phyloP scores from a whole-genome alignment of 2,888 invertebrate genomes.

The Drosophila flavopinicola region DNA sequence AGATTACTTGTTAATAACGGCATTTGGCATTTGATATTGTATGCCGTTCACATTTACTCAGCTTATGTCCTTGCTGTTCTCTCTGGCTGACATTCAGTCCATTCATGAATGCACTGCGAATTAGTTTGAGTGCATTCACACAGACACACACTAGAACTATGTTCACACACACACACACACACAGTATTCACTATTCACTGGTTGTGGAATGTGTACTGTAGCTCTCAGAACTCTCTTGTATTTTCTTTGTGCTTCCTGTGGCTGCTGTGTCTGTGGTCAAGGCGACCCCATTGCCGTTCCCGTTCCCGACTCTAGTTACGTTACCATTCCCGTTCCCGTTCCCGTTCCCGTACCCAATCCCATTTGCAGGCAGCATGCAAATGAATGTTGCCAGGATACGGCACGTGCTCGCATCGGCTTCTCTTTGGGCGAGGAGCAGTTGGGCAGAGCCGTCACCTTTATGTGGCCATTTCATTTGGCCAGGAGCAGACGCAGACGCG shows the following conservation, averaged over 20 bases:
- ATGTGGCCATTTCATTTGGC: slow-evolving; percentile 54
- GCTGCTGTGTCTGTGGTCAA: slow-evolving; percentile 30
- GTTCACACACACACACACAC: background rate
- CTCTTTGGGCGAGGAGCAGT: slow-evolving; percentile 19
- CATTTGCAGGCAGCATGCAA: slow-evolving; percentile 51
- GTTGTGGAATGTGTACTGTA: slow-evolving; percentile 14
- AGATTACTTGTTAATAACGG: too few species aligned
- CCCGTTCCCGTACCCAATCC: slow-evolving; percentile 7
- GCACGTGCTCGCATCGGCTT: slow-evolving; percentile 51
- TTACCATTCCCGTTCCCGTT: slow-evolving; percentile 1
- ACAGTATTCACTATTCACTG: background rate
- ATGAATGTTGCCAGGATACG: slow-evolving; percentile 53
- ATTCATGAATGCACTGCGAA: background rate
- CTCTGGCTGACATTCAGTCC: background rate
- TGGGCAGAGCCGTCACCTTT: slow-evolving; percentile 42
- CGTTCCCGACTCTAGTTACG: too few species aligned
- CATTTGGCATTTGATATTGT: too few species aligned
- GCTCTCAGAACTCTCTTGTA: slow-evolving; percentile 16
- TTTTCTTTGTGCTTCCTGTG: slow-evolving; percentile 40
- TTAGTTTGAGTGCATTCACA: slow-evolving; percentile 16
- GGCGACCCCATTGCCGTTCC: slow-evolving; percentile 11
- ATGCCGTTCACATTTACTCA: too few species aligned
- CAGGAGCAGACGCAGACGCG: slow-evolving; percentile 9
- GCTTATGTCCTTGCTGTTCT: too few species aligned
- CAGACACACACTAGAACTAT: background rate